Evolutionary conservation across 2,888 invertebrate species (phyloP).

Genomic region (Rotaria macrura): DNA sequence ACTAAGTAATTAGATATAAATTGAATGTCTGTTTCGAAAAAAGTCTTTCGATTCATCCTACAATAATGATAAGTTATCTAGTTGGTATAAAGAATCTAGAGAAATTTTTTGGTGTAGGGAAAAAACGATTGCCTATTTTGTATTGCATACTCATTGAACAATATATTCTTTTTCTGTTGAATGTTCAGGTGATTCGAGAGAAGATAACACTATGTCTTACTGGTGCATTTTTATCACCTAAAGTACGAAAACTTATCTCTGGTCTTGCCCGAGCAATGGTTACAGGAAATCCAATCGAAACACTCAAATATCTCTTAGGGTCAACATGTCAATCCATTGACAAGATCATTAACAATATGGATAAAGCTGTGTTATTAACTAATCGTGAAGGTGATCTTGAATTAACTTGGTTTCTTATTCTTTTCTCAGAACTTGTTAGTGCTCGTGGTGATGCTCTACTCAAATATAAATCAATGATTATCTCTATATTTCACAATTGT

Average conservation of each 20-base stretch:
- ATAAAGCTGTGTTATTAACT: neutral
- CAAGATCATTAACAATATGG: neutral
- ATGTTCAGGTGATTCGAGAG: neutral
- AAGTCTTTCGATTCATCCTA: too few species aligned
- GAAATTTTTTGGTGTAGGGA: too few species aligned
- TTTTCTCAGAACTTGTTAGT: conserved; percentile 1
- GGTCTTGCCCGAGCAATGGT: neutral
- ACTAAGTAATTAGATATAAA: too few species aligned
- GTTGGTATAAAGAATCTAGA: too few species aligned
- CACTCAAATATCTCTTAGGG: neutral
- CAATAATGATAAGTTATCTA: too few species aligned
- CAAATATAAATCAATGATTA: neutral
- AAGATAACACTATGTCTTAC: neutral
- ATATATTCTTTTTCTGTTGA: too few species aligned
- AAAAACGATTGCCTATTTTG: too few species aligned
- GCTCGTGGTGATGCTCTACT: conserved; percentile 23
- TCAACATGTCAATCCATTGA: neutral
- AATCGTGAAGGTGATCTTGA: neutral
- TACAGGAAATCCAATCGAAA: neutral
- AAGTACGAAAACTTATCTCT: neutral
- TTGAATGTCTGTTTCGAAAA: too few species aligned
- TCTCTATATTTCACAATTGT: neutral
- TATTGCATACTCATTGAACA: too few species aligned
- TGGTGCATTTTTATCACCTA: neutral
- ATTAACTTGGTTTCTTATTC: neutral